A percentile compares a stretch with the other conserved stretches of the same genome.
phyloP scores from a whole-genome alignment of 2,888 invertebrate genomes.

The Torymus aiolomorphi region DNA sequence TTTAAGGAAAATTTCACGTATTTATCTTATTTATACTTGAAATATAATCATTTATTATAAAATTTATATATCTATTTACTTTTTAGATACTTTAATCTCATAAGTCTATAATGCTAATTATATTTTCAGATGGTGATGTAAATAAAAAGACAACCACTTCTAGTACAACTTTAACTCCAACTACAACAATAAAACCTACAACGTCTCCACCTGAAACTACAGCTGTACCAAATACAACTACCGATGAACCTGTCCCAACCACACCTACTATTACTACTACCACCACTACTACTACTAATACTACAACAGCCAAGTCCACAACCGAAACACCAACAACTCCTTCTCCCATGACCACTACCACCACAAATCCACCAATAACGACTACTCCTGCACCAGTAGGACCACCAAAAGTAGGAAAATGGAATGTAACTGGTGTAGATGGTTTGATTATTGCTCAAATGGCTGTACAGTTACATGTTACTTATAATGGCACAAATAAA shows the following conservation, averaged over 20 bases:
- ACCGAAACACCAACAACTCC: conserved; percentile 71
- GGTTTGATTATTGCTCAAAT: conserved; percentile 82
- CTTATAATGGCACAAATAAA: conserved; percentile 75
- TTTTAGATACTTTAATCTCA: not conserved
- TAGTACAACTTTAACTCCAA: not conserved
- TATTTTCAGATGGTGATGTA: not conserved
- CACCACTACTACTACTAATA: conserved; percentile 54
- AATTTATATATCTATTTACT: not conserved
- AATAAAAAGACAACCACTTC: no score
- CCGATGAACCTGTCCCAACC: not conserved
- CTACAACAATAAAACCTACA: not conserved
- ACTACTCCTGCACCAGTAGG: conserved; percentile 64
- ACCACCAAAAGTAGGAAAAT: conserved; percentile 75
- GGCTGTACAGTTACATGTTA: conserved; percentile 81
- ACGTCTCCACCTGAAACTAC: not conserved
- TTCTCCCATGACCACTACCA: conserved; percentile 67
- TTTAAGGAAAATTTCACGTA: conserved; percentile 9
- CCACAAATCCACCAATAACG: conserved; percentile 65
- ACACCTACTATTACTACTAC: no score
- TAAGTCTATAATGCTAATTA: not conserved
- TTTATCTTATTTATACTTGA: no score
- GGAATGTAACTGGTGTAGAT: conserved; percentile 77
- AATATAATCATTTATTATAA: no score
- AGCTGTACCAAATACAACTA: not conserved
- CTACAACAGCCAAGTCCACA: conserved; percentile 60